phyloP scores from a whole-genome alignment of 2,888 invertebrate species.

The Lepidocyrtoides sp. region DNA sequence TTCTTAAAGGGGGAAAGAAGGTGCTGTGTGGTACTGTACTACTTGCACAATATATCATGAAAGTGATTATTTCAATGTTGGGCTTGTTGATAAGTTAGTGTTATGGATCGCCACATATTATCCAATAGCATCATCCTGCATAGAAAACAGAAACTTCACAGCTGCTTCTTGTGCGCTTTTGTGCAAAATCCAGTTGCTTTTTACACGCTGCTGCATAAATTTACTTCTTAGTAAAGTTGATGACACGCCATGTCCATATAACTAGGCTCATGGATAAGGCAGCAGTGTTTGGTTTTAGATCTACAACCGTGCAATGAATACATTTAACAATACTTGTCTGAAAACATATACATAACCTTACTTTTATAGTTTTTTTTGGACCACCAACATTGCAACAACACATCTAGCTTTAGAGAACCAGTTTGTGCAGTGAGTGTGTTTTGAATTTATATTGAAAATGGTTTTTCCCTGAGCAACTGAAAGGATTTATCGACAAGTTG shows the following conservation, averaged over 20 bases:
- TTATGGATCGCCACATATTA: background rate
- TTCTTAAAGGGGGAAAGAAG: conserved; percentile 7
- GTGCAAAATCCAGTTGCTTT: conserved; percentile 18
- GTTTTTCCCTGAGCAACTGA: conserved; percentile 42
- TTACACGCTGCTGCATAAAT: conserved; percentile 34
- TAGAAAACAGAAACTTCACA: conserved; percentile 32
- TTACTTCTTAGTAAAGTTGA: conserved; percentile 33
- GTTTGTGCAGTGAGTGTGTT: background rate
- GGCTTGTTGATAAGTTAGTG: conserved; percentile 11
- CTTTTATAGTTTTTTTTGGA: background rate
- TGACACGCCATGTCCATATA: conserved; percentile 28
- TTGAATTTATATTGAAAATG: conserved; percentile 49
- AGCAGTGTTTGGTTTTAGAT: background rate
- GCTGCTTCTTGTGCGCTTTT: background rate
- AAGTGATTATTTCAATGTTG: conserved; percentile 37
- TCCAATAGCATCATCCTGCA: background rate
- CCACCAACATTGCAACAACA: background rate
- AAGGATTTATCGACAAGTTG: conserved; percentile 71
- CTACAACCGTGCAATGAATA: background rate
- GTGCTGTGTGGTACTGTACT: background rate
- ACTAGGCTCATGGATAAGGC: conserved; percentile 3
- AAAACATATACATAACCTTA: too few relatives aligned
- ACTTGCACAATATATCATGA: conserved; percentile 21
- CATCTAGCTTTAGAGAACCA: background rate
- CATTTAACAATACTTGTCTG: background rate